Evolutionary conservation across 1,140 invertebrate species (phyloP), one percentile per base, ranked within the genome.

Genomic region (Asobara japonica): DNA sequence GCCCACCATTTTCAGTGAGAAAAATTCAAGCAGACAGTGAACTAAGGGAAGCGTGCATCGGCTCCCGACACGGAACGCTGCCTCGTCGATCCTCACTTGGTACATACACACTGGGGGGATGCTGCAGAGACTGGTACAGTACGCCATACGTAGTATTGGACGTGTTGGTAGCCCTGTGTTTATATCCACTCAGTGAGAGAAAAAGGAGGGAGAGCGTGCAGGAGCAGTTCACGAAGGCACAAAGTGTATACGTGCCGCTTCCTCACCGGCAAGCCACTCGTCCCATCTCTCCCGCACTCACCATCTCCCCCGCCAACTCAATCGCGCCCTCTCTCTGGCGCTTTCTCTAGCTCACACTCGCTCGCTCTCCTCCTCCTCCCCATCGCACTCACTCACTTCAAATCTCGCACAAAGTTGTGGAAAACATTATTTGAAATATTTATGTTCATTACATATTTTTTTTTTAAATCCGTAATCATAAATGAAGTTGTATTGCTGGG

Each of bases 1-100:
- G 82, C 82, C 83, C 81, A 84, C 80, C 75, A 27, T 18, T 56
- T 18, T 56, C 22, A 56, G 11, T 25, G 51, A 6, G 51, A 56
- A 56, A 56, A 56, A 56, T 56, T 56, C 51, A 22, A 56, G 7
- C 51, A 56, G 51, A 56, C 51, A 56, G 51, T 56, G 51, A 56
- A 56, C 51, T 27, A 56, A 56, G 51, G 51, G 51, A 56, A 56
- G 51, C 51, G 51, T 56, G 51, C 51, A 56, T 56, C 51, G 51
- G 51, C 51, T 56, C 51, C 51, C 51, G 51, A 56, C 51, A 56
- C 51, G 51, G 51, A 56, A 56, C 51, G 11, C 31, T 36, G 31
- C 31, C 31, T 36, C 31, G 51, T 56, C 51, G 51, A 56, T 56
- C 51, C 51, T 18, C 20, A 27, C 10, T 56, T 10, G 20, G 22